phyloP scores from a whole-genome alignment of 2,113 vertebrate species.

The Eptesicus fuscus region DNA sequence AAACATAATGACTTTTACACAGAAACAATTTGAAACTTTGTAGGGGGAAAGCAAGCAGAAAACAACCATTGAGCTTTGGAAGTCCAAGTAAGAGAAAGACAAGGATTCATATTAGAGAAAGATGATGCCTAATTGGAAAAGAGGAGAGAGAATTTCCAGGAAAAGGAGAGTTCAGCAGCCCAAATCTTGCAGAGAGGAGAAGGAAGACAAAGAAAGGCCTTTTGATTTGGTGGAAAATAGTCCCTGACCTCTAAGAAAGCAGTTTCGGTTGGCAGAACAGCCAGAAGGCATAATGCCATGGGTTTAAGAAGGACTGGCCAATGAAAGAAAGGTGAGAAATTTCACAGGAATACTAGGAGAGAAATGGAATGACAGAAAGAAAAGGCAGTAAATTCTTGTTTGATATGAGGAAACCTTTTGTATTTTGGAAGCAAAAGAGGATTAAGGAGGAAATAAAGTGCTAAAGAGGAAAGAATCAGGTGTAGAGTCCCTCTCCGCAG shows the following conservation, averaged over 20 bases:
- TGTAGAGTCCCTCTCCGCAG: background rate
- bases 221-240: background rate
- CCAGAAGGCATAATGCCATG: background rate
- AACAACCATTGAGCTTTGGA: background rate
- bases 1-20: background rate
- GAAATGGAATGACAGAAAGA: background rate
- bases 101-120: background rate
- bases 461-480: background rate
- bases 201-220: background rate
- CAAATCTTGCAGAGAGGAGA: background rate
- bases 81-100: background rate
- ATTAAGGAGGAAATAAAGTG: background rate
- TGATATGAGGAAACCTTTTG: background rate
- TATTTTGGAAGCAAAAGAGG: slow-evolving; percentile 3
- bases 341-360: background rate
- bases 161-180: background rate
- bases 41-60: background rate
- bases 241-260: background rate
- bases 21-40: slow-evolving; percentile 21
- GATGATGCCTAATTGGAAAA: background rate
- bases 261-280: background rate
- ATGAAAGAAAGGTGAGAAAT: background rate
- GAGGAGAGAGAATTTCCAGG: background rate
- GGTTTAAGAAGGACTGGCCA: background rate
- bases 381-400: slow-evolving; percentile 6